Conservation (phyloP, 2,113 vertebrate species). For the Tichodroma muraria region DNA sequence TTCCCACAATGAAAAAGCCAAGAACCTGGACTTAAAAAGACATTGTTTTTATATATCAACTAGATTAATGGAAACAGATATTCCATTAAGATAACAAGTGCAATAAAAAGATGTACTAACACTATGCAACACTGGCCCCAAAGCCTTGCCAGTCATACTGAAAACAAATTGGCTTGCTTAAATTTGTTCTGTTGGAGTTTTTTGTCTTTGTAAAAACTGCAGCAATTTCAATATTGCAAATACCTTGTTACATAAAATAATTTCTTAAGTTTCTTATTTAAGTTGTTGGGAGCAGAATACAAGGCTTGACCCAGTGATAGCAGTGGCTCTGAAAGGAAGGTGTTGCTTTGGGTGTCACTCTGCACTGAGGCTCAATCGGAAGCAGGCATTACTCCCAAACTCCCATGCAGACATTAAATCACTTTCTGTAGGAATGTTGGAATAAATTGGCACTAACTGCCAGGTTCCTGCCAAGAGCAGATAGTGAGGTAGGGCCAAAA, state of each 20-base stretch:
- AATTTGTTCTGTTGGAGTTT: neutral
- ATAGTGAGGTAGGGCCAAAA: neutral
- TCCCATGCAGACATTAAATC: neutral
- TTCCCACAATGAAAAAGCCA: neutral
- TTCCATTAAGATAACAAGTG: neutral
- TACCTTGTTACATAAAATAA: neutral
- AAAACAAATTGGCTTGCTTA: neutral
- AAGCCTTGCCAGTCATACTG: neutral
- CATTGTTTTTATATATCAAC: neutral
- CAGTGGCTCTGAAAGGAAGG: neutral
- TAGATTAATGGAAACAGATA: neutral
- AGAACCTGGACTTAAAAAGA: neutral
- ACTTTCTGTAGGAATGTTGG: rapidly evolving
- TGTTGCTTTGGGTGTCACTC: neutral
- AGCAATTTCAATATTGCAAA: neutral
- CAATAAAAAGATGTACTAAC: neutral
- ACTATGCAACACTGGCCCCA: neutral
- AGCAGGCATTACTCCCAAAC: rapidly evolving
- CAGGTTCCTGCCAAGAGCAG: neutral
- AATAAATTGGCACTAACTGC: neutral
- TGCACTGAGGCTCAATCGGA: neutral
- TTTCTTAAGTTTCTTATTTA: neutral
- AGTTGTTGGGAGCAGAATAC: neutral
- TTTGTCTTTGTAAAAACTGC: neutral
- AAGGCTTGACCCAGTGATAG: neutral